Conservation (phyloP, 2,888 invertebrate species). For the Perdita meconis region DNA sequence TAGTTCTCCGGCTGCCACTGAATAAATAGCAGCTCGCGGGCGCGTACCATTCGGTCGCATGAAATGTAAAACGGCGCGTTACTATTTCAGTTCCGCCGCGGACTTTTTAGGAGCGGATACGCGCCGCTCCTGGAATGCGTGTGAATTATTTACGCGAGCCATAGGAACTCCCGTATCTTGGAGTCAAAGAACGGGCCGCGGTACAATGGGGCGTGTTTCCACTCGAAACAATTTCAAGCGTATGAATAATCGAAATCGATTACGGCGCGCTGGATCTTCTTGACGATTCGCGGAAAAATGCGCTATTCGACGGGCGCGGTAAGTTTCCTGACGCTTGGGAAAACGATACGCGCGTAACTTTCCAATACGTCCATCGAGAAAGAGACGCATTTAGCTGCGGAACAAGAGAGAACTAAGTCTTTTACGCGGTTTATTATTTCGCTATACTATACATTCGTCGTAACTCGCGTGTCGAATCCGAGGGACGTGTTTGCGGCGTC, state of each 20-base stretch:
- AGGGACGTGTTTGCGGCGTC: not conserved
- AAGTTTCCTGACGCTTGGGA: too few species aligned
- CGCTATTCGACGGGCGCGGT: too few species aligned
- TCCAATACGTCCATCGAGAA: too few species aligned
- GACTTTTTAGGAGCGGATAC: constrained; percentile 40
- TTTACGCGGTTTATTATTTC: constrained; percentile 36
- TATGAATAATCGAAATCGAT: constrained; percentile 56
- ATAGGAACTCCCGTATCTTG: not conserved
- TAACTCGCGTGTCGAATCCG: not conserved
- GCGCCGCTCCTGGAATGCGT: constrained; percentile 39
- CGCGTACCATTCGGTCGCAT: constrained; percentile 53
- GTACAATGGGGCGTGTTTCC: not conserved
- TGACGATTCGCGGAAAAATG: too few species aligned
- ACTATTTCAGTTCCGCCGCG: constrained; percentile 58
- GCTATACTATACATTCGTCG: constrained; percentile 34
- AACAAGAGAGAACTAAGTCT: too few species aligned
- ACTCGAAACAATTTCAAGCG: constrained; percentile 22
- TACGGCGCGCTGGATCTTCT: constrained; percentile 27
- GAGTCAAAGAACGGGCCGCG: not conserved
- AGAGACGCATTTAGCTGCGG: too few species aligned
- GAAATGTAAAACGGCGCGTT: constrained; percentile 65
- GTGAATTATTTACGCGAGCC: constrained; percentile 58
- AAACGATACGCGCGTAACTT: too few species aligned
- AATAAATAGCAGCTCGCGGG: constrained; percentile 54
- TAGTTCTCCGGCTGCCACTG: constrained; percentile 46